phyloP scores from a whole-genome alignment of 2,888 invertebrate species.

The Diarsia mendica region DNA sequence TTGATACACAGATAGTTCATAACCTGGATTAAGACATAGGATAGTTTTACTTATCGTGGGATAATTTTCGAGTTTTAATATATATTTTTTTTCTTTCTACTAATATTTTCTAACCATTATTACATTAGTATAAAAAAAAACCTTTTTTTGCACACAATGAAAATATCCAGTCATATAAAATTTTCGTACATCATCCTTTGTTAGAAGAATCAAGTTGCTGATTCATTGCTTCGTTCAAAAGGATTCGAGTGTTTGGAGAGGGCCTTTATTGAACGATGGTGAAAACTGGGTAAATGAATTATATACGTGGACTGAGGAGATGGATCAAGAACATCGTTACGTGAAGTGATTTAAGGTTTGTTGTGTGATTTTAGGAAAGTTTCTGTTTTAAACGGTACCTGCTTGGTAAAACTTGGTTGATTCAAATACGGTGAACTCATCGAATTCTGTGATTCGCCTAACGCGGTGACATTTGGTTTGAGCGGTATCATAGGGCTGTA shows the following conservation, averaged over 20 bases:
- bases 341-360: background rate
- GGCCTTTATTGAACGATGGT: conserved; percentile 20
- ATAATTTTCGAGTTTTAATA: too few species aligned
- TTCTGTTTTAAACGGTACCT: too few species aligned
- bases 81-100: too few species aligned
- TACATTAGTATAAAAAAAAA: background rate
- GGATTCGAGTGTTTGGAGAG: conserved; percentile 44
- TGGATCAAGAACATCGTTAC: conserved; percentile 16
- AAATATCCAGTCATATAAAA: background rate
- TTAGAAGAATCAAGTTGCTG: conserved; percentile 5
- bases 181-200: conserved; percentile 7
- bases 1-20: too few species aligned
- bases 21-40: too few species aligned
- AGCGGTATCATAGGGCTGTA: too few species aligned
- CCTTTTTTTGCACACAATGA: background rate
- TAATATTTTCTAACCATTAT: background rate
- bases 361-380: too few species aligned
- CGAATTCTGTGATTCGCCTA: too few species aligned
- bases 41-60: too few species aligned
- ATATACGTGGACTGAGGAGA: conserved; percentile 11
- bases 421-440: too few species aligned
- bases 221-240: conserved; percentile 30
- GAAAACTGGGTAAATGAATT: conserved; percentile 45
- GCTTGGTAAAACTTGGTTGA: too few species aligned
- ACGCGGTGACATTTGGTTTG: too few species aligned